Conservation (phyloP, 2,888 invertebrate species). For the Harpagoxenus sublaevis region DNA sequence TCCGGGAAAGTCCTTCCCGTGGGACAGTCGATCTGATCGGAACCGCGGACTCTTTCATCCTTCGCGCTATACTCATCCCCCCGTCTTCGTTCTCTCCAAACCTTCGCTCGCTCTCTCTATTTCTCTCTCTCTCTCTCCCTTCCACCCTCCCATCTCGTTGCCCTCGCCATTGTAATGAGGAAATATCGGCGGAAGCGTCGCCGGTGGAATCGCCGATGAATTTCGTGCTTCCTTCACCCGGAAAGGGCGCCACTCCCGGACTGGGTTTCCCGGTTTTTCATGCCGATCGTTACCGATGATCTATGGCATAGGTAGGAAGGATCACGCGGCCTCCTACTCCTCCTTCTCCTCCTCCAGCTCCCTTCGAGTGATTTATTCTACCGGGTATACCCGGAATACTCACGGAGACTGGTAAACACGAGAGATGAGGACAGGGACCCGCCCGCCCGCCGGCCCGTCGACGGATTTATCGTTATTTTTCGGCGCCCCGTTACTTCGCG, state of each 20-base stretch:
- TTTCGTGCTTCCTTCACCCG: slow-evolving; percentile 45
- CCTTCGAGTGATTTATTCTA: slow-evolving; percentile 47
- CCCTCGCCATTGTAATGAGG: slow-evolving; percentile 48
- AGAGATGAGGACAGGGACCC: slow-evolving; percentile 48
- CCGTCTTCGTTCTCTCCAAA: neutral
- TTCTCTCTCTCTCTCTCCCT: neutral
- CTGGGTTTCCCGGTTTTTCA: slow-evolving; percentile 42
- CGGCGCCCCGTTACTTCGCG: slow-evolving; percentile 46
- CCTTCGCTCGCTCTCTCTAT: neutral
- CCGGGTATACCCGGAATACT: slow-evolving; percentile 26
- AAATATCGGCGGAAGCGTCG: slow-evolving; percentile 53
- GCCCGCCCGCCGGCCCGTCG: slow-evolving; percentile 34
- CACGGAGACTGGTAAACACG: slow-evolving; percentile 62
- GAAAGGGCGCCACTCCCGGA: slow-evolving; percentile 24
- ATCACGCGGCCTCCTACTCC: slow-evolving; percentile 8
- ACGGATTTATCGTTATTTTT: slow-evolving; percentile 65
- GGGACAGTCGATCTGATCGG: slow-evolving; percentile 47
- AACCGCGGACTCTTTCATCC: neutral
- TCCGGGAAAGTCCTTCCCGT: slow-evolving; percentile 40
- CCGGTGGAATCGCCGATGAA: slow-evolving; percentile 50
- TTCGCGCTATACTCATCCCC: neutral
- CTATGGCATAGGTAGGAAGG: slow-evolving; percentile 42
- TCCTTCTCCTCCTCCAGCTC: neutral
- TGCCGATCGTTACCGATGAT: slow-evolving; percentile 55
- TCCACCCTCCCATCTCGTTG: neutral